These are phyloP conservation scores for Crambe crambe DNA, from an alignment of 37 sponge, comb jelly and placozoan genomes.

Conservation along the genomic window DNA sequence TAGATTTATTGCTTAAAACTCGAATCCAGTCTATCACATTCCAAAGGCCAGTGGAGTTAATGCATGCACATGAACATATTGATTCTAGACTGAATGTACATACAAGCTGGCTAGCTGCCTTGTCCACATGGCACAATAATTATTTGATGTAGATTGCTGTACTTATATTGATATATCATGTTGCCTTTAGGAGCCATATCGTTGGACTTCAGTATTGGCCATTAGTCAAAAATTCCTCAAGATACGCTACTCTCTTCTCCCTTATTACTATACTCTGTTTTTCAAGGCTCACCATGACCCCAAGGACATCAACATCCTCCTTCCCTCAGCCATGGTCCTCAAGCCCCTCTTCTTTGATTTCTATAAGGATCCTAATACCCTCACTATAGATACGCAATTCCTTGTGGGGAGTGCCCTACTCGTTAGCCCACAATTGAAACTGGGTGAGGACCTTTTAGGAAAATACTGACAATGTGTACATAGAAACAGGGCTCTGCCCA, in stretches of 20 bases:
- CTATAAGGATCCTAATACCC: constrained; percentile 58
- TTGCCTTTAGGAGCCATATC: constrained; percentile 88
- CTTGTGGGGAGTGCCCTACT: constrained; percentile 77
- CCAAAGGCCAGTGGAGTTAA: no score
- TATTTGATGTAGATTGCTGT: no score
- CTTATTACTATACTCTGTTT: constrained; percentile 90
- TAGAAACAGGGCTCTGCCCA: no score
- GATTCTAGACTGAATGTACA: no score
- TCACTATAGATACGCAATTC: constrained; percentile 79
- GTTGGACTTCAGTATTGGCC: constrained; percentile 75
- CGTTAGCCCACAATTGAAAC: constrained; percentile 65
- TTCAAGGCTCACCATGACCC: constrained; percentile 54
- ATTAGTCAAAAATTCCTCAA: constrained; percentile 65
- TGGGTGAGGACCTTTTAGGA: constrained; percentile 61
- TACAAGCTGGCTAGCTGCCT: no score
- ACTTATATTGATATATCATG: no score
- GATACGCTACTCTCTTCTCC: constrained; percentile 88
- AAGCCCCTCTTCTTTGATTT: constrained; percentile 93
- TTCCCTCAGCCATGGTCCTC: constrained; percentile 58
- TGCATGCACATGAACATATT: no score
- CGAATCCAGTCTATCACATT: no score
- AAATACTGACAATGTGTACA: no score
- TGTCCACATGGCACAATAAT: no score
- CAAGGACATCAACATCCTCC: constrained; percentile 5
- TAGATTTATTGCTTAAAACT: no score